phyloP scores from a whole-genome alignment of 2,797 vertebrate genomes.

The Tinamus major region DNA sequence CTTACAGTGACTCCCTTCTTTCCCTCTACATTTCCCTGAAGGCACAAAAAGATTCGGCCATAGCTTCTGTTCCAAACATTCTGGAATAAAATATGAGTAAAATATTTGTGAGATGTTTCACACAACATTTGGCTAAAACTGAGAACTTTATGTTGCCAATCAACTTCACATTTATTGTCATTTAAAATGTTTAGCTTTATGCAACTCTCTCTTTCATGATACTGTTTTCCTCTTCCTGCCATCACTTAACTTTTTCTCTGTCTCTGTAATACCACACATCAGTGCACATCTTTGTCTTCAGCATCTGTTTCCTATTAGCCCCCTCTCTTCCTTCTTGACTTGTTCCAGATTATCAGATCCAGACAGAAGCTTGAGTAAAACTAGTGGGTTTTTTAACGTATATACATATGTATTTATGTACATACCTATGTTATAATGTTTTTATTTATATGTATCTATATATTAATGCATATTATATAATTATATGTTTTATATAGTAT shows the following conservation, averaged over 20 bases:
- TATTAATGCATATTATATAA: background rate
- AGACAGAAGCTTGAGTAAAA: background rate
- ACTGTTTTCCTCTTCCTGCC: background rate
- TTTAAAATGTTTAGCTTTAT: background rate
- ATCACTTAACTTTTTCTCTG: background rate
- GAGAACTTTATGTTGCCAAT: background rate
- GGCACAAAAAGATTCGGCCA: background rate
- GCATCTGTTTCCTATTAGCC: background rate
- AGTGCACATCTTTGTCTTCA: background rate
- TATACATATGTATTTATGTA: background rate
- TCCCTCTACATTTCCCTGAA: background rate
- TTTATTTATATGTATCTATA: background rate
- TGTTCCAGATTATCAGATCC: constrained; percentile 27
- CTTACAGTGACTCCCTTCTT: background rate
- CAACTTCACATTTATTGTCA: background rate
- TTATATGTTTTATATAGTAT: background rate
- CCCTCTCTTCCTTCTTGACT: background rate
- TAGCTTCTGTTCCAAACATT: background rate
- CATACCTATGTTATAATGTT: background rate
- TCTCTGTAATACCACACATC: background rate
- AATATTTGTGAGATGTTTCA: background rate
- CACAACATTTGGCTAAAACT: background rate
- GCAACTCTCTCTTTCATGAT: background rate
- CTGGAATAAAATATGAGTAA: background rate
- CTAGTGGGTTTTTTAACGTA: background rate